Conservation (phyloP, 2,113 vertebrate species). For the Ovis aries region DNA sequence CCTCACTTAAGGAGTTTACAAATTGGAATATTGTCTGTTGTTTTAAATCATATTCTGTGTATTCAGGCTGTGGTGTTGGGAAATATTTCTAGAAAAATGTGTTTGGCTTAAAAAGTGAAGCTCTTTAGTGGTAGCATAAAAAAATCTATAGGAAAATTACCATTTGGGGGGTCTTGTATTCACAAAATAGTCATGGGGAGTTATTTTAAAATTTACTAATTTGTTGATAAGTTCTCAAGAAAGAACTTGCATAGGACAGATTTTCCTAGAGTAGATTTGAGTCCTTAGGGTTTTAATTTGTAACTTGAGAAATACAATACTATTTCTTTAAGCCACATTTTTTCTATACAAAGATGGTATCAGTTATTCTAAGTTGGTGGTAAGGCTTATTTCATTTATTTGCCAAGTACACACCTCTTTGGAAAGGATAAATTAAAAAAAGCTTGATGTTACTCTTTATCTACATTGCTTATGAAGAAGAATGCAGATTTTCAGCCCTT, state of each 20-base stretch:
- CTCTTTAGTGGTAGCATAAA: neutral
- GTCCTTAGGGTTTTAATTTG: neutral
- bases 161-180: neutral
- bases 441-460: neutral
- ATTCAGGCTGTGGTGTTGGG: neutral
- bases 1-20: neutral
- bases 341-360: neutral
- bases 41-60: neutral
- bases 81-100: neutral
- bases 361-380: neutral
- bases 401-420: neutral
- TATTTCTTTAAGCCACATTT: slow-evolving; percentile 22
- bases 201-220: slow-evolving; percentile 18
- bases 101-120: slow-evolving; percentile 34
- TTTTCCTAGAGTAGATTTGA: slow-evolving; percentile 36
- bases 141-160: neutral
- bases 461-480: neutral
- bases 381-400: slow-evolving; percentile 34
- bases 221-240: neutral
- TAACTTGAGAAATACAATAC: slow-evolving; percentile 14
- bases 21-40: neutral
- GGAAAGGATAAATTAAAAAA: neutral
- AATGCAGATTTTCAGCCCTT: neutral
- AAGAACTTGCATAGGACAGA: neutral
- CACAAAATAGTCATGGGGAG: neutral